Evolutionary conservation across 92 coral and sea anemone species (phyloP).

Genomic region (Umimayanthus chanpuru): DNA sequence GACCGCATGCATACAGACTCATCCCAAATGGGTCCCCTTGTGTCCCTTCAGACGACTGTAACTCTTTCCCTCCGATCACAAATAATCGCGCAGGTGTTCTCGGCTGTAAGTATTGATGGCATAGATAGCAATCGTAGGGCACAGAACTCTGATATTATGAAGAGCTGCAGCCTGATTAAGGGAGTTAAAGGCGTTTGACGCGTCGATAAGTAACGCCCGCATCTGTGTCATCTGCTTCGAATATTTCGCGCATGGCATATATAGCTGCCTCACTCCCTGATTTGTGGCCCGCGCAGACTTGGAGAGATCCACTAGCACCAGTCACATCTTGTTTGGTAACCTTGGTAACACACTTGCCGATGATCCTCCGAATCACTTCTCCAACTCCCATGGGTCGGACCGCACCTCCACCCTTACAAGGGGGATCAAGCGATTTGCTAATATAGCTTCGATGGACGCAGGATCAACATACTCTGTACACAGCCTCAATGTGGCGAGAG

Average conservation of each 20-base stretch:
- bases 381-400: no score
- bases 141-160: not conserved
- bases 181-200: not conserved
- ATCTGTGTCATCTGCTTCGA: conserved; percentile 33
- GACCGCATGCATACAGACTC: not conserved
- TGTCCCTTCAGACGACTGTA: conserved; percentile 32
- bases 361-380: no score
- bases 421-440: conserved; percentile 21
- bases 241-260: no score
- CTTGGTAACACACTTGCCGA: no score
- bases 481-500: conserved; percentile 3
- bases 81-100: conserved; percentile 48
- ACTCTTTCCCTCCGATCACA: conserved; percentile 52
- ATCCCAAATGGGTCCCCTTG: no score
- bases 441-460: conserved; percentile 25
- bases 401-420: no score
- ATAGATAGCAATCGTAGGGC: conserved; percentile 30
- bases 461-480: conserved; percentile 39
- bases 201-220: conserved; percentile 23
- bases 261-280: not conserved
- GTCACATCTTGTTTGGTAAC: no score
- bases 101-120: conserved; percentile 58
- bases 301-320: no score
- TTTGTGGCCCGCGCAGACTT: conserved; percentile 27
- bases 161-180: no score